phyloP scores from a whole-genome alignment of 2,888 invertebrate species.

The Drosophila fulvimacula region DNA sequence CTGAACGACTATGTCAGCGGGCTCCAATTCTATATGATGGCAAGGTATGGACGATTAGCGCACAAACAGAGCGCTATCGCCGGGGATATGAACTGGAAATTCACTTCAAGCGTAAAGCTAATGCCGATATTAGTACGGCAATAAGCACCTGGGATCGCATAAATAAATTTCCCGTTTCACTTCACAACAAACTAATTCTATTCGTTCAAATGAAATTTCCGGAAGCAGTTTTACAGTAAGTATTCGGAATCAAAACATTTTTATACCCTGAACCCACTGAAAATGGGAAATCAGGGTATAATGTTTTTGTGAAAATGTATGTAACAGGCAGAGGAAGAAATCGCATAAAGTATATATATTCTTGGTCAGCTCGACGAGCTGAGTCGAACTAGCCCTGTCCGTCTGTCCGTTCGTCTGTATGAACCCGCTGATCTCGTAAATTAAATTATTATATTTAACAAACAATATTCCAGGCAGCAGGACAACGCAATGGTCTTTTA shows the following conservation, averaged over 20 bases:
- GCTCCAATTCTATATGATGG: slow-evolving; percentile 48
- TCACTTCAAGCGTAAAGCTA: slow-evolving; percentile 59
- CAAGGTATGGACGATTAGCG: slow-evolving; percentile 43
- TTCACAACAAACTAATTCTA: slow-evolving; percentile 51
- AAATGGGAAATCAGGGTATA: too few relatives aligned
- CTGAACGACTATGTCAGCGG: slow-evolving; percentile 54
- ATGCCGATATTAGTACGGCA: slow-evolving; percentile 40
- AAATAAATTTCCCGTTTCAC: slow-evolving; percentile 54
- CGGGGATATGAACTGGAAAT: slow-evolving; percentile 60
- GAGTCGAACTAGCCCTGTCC: too few relatives aligned
- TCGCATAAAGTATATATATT: too few relatives aligned
- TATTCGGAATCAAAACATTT: background rate
- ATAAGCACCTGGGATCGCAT: slow-evolving; percentile 58
- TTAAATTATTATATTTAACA: background rate
- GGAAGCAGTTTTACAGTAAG: slow-evolving; percentile 52
- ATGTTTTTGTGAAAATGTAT: too few relatives aligned
- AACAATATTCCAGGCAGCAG: slow-evolving; percentile 28
- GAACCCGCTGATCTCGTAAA: too few relatives aligned
- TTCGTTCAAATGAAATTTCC: slow-evolving; percentile 68
- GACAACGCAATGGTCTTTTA: slow-evolving; percentile 42
- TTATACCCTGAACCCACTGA: too few relatives aligned
- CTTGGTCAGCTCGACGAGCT: too few relatives aligned
- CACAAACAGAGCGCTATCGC: slow-evolving; percentile 20
- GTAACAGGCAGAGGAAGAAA: too few relatives aligned
- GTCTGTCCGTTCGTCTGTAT: too few relatives aligned